Base-by-base conservation (phyloP, 2,113 vertebrate species). In the Brachionichthys hirsutus region DNA sequence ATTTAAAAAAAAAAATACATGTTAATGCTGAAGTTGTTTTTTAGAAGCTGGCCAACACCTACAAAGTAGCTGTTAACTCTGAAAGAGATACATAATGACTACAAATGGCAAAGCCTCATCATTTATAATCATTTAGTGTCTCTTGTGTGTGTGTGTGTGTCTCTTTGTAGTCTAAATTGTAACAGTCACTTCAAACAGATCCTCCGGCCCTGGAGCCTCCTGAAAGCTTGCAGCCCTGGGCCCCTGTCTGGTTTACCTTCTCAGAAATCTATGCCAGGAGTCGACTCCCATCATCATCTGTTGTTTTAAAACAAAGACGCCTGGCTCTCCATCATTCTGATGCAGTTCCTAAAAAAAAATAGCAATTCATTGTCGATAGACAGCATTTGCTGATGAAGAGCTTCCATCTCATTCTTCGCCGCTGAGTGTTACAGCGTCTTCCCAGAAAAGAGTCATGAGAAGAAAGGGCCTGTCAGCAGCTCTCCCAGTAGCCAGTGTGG, bases 21-120 rank as follows among this genome's bases (percentile, higher is more conserved):
- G 24, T 30, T 30, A 46, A 65, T 35, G 22, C 14, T 34, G 12
- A 35, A 42, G 47, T 20, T 62, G 30, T 62, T 41, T 42, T 19
- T 13, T 22, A 16, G 17, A 17, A 54, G 14, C 18, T 2, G 30
- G 24, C 24, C n/a, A 38, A 11, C 38, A 13, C 45, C 38, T 24
- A 40, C 34, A 24, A 12, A 12, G 11, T 18, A 50, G 17, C 17
- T 36, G 19, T 14, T n/a, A 47, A 1, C 5, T 2, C 30, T 3
- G 2, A 13, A 4, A 13, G 17, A 42, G 12, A 16, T 3, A 49
- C 12, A n/a, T 18, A 49, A 49, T 12, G 12, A 24, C 46, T 22
- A 9, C 20, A 49, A 13, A 49, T 24, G 20, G 6, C 9, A 10
- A 17, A 58, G 24, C 14, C 22, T 12, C 4, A 2, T 15, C 2